phyloP scores from a whole-genome alignment of 1,140 invertebrate genomes.

The Condylostylus longicornis region DNA sequence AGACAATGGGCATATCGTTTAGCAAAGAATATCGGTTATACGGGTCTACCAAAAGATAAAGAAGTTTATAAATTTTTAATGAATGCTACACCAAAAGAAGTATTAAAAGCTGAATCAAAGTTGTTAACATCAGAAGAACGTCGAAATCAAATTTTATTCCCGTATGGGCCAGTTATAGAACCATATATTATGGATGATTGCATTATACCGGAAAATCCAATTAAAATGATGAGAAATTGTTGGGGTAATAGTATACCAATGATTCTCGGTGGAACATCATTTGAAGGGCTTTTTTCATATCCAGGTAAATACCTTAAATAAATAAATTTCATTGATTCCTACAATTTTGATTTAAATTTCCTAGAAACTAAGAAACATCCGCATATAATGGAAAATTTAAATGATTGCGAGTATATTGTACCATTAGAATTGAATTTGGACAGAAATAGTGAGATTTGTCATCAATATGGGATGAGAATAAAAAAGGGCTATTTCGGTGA shows the following conservation, averaged over 20 bases:
- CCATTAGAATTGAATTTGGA: slow-evolving; percentile 14
- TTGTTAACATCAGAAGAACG: slow-evolving; percentile 24
- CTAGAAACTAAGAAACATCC: slow-evolving; percentile 10
- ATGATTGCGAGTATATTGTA: slow-evolving; percentile 18
- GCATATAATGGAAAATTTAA: slow-evolving; percentile 22
- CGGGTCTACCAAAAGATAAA: slow-evolving; percentile 18
- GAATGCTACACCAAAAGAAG: slow-evolving; percentile 34
- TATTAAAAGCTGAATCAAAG: slow-evolving; percentile 32
- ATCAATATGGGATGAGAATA: slow-evolving; percentile 17
- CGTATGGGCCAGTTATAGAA: slow-evolving; percentile 30
- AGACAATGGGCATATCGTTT: slow-evolving; percentile 24
- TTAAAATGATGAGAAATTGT: slow-evolving; percentile 27
- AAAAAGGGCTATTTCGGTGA: slow-evolving; percentile 22
- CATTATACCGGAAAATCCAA: slow-evolving; percentile 24
- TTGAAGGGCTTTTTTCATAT: slow-evolving; percentile 30
- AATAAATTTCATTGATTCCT: too few relatives aligned
- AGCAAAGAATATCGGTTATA: slow-evolving; percentile 23
- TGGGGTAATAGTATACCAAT: slow-evolving; percentile 32
- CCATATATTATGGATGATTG: slow-evolving; percentile 19
- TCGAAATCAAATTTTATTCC: slow-evolving; percentile 20
- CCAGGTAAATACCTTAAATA: slow-evolving; percentile 4
- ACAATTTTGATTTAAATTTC: neutral
- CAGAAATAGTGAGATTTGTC: slow-evolving; percentile 13
- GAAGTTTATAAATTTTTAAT: slow-evolving; percentile 17
- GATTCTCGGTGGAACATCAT: slow-evolving; percentile 30